Conservation (phyloP, 2,888 invertebrate genomes). For the Chrysolina haemoptera region DNA sequence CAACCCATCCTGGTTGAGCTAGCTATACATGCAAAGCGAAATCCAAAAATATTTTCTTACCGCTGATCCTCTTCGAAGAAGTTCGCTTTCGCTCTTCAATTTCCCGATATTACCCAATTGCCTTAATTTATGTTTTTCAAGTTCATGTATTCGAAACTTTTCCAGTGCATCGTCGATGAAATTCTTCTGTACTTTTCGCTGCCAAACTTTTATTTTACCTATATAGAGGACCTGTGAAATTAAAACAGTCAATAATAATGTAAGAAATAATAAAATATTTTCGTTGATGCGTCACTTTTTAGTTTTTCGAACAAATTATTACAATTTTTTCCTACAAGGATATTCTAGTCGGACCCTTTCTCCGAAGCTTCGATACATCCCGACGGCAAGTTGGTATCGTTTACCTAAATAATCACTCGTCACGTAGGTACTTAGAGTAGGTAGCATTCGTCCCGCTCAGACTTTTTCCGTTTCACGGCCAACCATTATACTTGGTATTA, state of each 20-base stretch:
- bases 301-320: too few relatives aligned
- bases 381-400: too few relatives aligned
- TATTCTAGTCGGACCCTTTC: too few relatives aligned
- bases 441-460: too few relatives aligned
- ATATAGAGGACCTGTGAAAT: conserved; percentile 84
- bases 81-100: conserved; percentile 62
- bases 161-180: conserved; percentile 93
- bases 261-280: not conserved
- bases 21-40: not conserved
- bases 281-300: too few relatives aligned
- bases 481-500: too few relatives aligned
- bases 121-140: conserved; percentile 74
- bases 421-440: too few relatives aligned
- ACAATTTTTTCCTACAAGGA: too few relatives aligned
- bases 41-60: conserved; percentile 22
- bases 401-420: too few relatives aligned
- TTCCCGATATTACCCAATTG: conserved; percentile 60
- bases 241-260: not conserved
- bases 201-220: conserved; percentile 91
- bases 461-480: too few relatives aligned
- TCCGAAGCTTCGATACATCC: too few relatives aligned
- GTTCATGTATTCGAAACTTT: conserved; percentile 86
- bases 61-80: conserved; percentile 44
- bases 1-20: not conserved
- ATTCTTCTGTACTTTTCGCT: conserved; percentile 87